A percentile compares a stretch with the other conserved stretches of the same genome.
Conservation (phyloP, 2,888 invertebrate species). For the Napeogenes inachia region DNA sequence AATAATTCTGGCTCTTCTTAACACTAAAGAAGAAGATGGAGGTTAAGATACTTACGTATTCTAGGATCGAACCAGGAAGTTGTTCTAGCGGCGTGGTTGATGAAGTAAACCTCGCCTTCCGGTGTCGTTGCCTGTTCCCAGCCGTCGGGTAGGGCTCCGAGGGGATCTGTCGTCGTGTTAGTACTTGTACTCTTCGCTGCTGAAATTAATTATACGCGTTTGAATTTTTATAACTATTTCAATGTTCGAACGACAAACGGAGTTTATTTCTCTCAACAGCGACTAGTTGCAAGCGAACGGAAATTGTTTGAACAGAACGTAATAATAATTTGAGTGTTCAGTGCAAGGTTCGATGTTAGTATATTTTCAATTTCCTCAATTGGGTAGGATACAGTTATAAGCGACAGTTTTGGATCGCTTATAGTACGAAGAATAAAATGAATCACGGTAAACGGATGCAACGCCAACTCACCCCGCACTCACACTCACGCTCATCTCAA, state of each 20-base stretch:
- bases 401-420: slow-evolving; percentile 16
- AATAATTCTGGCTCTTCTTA: slow-evolving; percentile 20
- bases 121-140: slow-evolving; percentile 92
- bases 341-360: slow-evolving; percentile 14
- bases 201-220: slow-evolving; percentile 66
- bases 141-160: slow-evolving; percentile 89
- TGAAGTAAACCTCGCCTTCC: slow-evolving; percentile 91
- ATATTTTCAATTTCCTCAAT: slow-evolving; percentile 18
- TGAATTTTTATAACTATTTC: slow-evolving; percentile 30
- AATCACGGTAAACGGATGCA: slow-evolving; percentile 44
- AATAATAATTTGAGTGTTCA: slow-evolving; percentile 9
- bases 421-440: slow-evolving; percentile 54
- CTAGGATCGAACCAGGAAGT: slow-evolving; percentile 99
- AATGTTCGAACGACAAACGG: slow-evolving; percentile 34
- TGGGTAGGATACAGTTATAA: slow-evolving; percentile 25
- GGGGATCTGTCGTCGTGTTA: slow-evolving; percentile 74
- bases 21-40: neutral
- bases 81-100: slow-evolving; percentile 95
- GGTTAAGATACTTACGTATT: slow-evolving; percentile 87
- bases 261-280: slow-evolving; percentile 68
- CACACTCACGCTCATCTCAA: slow-evolving; percentile 31
- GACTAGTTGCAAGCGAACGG: slow-evolving; percentile 65
- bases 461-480: slow-evolving; percentile 31
- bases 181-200: slow-evolving; percentile 77
- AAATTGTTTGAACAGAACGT: slow-evolving; percentile 11